These are phyloP conservation scores for Oreohelix idahoensis DNA, from an alignment of 1,140 invertebrate genomes.

Conservation along the genomic window DNA sequence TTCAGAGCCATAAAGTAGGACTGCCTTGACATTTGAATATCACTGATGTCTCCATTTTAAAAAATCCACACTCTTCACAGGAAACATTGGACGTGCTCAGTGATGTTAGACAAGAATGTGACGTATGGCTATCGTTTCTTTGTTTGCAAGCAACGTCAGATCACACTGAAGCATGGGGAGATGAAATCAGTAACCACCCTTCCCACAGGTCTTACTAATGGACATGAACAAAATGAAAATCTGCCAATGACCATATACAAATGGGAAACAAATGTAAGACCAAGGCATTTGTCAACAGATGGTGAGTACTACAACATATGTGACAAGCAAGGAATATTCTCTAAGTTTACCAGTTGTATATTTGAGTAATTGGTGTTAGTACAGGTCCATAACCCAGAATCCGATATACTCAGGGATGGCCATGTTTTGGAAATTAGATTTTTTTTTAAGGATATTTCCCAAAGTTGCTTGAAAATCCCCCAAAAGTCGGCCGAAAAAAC, in stretches of 20 bases:
- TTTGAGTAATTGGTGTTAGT: too few relatives aligned
- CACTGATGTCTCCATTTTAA: too few relatives aligned
- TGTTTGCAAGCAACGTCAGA: slow-evolving; percentile 74
- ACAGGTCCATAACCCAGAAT: too few relatives aligned
- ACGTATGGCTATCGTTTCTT: slow-evolving; percentile 86
- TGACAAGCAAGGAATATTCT: too few relatives aligned
- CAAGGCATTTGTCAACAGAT: slow-evolving; percentile 77
- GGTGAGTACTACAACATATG: slow-evolving; percentile 40
- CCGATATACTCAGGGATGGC: too few relatives aligned
- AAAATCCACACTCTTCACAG: slow-evolving; percentile 42
- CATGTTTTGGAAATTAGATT: too few relatives aligned
- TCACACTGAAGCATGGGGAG: background rate
- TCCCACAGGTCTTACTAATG: background rate
- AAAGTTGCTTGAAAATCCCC: too few relatives aligned
- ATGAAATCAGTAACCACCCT: slow-evolving; percentile 61
- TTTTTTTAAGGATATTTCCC: too few relatives aligned
- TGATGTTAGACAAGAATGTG: slow-evolving; percentile 77
- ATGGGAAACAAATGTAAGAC: slow-evolving; percentile 88
- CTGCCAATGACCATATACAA: slow-evolving; percentile 79
- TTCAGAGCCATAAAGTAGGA: too few relatives aligned
- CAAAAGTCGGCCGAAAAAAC: too few relatives aligned
- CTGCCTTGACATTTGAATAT: too few relatives aligned
- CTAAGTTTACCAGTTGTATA: too few relatives aligned
- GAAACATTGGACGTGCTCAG: slow-evolving; percentile 66
- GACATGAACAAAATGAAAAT: slow-evolving; percentile 71